Base-by-base conservation (phyloP, 2,797 vertebrate species). In the Darevskia mixta region DNA sequence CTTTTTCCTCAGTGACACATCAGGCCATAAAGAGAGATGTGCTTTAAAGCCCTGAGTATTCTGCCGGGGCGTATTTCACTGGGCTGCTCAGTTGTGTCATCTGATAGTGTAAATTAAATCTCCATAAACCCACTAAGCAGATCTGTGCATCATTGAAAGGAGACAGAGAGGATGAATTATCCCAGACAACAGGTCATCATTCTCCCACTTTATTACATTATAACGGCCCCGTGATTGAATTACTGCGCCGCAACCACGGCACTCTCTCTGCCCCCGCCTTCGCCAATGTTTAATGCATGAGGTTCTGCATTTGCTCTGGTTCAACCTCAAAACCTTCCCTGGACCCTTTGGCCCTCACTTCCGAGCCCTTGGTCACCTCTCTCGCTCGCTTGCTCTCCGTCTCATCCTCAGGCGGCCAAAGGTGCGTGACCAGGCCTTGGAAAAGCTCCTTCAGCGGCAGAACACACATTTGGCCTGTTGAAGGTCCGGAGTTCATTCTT, bases 141-240 rank as follows among this genome's bases (percentile, higher is more conserved):
- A 89, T 89, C 88, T 89, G 71, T 86, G 88, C 88, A 86, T 86
- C 88, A 89, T 76, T 86, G 88, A 77, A 58, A 86, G 88, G 78
- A 67, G 88, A 85, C 88, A 89, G 88, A 77, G 81, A 82, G 71
- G 43, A 67, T 86, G 88, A 89, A 55, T 86, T 76, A 89, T 86
- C 35, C 35, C 10, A 81, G 61, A 25, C 83, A 85, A 49, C 83
- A 69, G 83, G 83, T 71, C 83, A 89, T 89, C 79, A 61, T 9
- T 89, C 83, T 89, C 88, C n/a, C 29, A n/a, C 73, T 86, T 89
- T 86, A 86, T 86, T 58, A 58, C 61, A 80, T 86, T 86, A 69
- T 76, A 67, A 85, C 58, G 32, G 81, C 83, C 79, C 61, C 32
- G 72, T 82, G 88, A 86, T 82, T 85, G 88, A 89, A 89, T 89